Conservation (phyloP, 2,113 vertebrate species). For the Conger conger region DNA sequence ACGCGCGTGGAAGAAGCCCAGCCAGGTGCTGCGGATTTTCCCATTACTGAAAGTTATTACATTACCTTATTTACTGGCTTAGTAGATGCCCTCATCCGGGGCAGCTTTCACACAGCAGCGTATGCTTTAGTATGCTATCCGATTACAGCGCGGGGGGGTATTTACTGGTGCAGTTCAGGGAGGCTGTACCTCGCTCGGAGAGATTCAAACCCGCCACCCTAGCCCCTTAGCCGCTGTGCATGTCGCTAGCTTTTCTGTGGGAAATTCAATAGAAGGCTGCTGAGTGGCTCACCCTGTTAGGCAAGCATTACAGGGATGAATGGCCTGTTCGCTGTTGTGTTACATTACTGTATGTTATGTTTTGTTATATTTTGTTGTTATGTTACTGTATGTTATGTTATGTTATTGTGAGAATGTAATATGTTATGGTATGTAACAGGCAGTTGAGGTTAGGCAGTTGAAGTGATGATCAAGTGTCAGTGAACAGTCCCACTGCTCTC, state of each 20-base stretch:
- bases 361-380: no score
- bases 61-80: not conserved
- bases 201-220: not conserved
- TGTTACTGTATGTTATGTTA: no score
- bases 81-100: not conserved
- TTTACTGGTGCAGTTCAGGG: not conserved
- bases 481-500: no score
- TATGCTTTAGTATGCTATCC: not conserved
- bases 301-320: no score
- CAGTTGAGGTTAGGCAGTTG: no score
- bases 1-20: conserved; percentile 47
- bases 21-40: conserved; percentile 65
- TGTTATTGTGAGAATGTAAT: no score
- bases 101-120: not conserved
- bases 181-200: not conserved
- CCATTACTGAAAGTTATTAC: not conserved
- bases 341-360: no score
- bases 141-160: not conserved
- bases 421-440: no score
- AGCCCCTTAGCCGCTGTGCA: not conserved
- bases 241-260: not conserved
- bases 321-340: no score
- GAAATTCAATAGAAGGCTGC: no score
- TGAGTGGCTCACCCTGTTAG: no score
- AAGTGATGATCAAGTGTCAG: no score